Evolutionary conservation across 1,140 invertebrate species (phyloP).

Genomic region (Lasioglossum baleicum): DNA sequence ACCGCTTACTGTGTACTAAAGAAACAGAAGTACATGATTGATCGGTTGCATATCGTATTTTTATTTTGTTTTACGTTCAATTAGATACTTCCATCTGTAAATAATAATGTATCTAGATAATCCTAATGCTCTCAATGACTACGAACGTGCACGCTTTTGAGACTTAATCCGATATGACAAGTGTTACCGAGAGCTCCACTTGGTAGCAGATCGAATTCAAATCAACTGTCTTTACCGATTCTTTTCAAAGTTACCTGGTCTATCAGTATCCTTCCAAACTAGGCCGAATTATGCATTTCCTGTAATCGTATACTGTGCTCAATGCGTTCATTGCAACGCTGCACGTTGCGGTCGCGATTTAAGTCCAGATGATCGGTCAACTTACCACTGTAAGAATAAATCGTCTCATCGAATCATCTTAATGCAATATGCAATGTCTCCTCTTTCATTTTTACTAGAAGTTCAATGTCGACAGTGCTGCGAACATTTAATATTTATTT

Average conservation of each 20-base stretch:
- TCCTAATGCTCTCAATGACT: slow-evolving; percentile 13
- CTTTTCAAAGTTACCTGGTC: slow-evolving; percentile 12
- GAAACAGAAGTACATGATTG: not conserved
- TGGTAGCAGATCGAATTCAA: slow-evolving; percentile 33
- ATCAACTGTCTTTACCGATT: slow-evolving; percentile 40
- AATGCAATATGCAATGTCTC: not conserved
- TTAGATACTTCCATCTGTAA: too few relatives aligned
- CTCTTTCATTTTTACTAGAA: too few relatives aligned
- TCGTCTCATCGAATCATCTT: not conserved
- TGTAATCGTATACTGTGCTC: slow-evolving; percentile 28
- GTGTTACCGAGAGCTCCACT: slow-evolving; percentile 15
- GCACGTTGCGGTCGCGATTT: not conserved
- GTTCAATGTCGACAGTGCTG: too few relatives aligned
- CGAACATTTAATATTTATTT: too few relatives aligned
- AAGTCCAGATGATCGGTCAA: not conserved
- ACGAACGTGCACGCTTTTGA: slow-evolving; percentile 19
- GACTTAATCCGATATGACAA: slow-evolving; percentile 37
- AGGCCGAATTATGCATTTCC: slow-evolving; percentile 32
- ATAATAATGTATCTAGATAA: not conserved
- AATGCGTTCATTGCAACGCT: not conserved
- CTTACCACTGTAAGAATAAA: not conserved
- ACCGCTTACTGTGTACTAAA: not conserved
- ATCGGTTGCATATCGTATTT: too few relatives aligned
- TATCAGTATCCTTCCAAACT: slow-evolving; percentile 2
- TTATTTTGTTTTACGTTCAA: too few relatives aligned